Base-by-base conservation (phyloP, 2,888 invertebrate genomes). In the Abrostola triplasia region DNA sequence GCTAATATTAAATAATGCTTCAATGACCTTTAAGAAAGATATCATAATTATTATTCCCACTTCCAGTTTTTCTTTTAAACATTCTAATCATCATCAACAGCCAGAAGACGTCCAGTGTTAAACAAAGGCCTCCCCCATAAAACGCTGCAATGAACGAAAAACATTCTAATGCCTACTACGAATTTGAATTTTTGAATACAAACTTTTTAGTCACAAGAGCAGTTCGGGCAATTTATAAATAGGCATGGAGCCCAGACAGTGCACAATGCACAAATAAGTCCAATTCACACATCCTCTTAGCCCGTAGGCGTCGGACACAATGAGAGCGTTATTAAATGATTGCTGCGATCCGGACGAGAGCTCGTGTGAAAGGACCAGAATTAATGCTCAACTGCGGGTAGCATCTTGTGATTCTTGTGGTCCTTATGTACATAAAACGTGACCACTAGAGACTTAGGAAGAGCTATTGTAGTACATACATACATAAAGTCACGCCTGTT, bases 241-340 rank as follows among this genome's bases (percentile, higher is more conserved):
- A 47, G 44, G 0, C 7, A 6, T 7, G 4, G 44, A 13, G 13
- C 8, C 13, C 40, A 59, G 64, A 61, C 61, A 55, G 48, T 77
- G 71, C 75, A 77, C 69, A 65, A 63, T 79, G 74, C 79, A 76
- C 65, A 64, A 76, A 67, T 73, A 67, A 64, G 53, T 48, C 38
- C 41, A 79, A 76, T 73, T 63, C 61, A 49, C 38, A 65, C 63
- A 66, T 67, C 66, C 73, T 72, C 54, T 70, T 72, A 76, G 70
- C 49, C 77, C 76, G 80, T 79, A 72, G 85, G 85, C 82, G 83
- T 55, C 68, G 9, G 56, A 50, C 55, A 76, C 77, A 76, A 76
- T 69, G 60, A 67, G 67, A 47, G 52, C 68, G 72, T 87, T 87
- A 90, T 90, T 88, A 87, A 78, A 90, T 88, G 89, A 91, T 90